phyloP scores from a whole-genome alignment of 1,140 invertebrate species.

The Globodera rostochiensis region DNA sequence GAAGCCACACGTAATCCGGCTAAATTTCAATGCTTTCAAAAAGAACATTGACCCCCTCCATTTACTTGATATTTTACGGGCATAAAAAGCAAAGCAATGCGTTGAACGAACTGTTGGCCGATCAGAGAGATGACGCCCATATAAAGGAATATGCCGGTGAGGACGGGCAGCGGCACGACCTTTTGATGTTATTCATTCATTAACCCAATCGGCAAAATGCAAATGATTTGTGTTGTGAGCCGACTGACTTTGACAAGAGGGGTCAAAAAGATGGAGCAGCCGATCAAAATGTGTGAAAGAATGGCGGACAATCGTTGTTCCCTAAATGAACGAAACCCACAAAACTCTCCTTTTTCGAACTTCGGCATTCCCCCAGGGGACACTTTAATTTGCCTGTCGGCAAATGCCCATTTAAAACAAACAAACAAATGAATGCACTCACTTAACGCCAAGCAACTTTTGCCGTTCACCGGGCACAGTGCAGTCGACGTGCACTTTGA shows the following conservation, averaged over 20 bases:
- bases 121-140: conserved; percentile 66
- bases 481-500: conserved; percentile 55
- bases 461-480: conserved; percentile 33
- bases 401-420: too few species aligned
- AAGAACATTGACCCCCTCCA: not conserved
- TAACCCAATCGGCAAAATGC: too few species aligned
- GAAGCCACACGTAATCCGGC: conserved; percentile 92
- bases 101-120: conserved; percentile 81
- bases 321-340: conserved; percentile 27
- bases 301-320: conserved; percentile 67
- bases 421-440: conserved; percentile 7
- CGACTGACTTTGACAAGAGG: conserved; percentile 36
- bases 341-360: too few species aligned
- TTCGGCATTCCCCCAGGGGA: too few species aligned
- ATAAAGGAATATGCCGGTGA: conserved; percentile 67
- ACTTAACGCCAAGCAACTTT: conserved; percentile 56
- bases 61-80: conserved; percentile 80
- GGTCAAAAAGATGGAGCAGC: conserved; percentile 37
- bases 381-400: too few species aligned
- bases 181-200: conserved; percentile 40
- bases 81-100: conserved; percentile 93
- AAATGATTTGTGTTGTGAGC: not conserved
- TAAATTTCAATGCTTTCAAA: conserved; percentile 68
- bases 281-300: conserved; percentile 65
- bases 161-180: conserved; percentile 66